A percentile compares a stretch with the other conserved stretches of the same genome.
Evolutionary conservation across 2,888 invertebrate species (phyloP).

Genomic region (Eristalis arbustorum): DNA sequence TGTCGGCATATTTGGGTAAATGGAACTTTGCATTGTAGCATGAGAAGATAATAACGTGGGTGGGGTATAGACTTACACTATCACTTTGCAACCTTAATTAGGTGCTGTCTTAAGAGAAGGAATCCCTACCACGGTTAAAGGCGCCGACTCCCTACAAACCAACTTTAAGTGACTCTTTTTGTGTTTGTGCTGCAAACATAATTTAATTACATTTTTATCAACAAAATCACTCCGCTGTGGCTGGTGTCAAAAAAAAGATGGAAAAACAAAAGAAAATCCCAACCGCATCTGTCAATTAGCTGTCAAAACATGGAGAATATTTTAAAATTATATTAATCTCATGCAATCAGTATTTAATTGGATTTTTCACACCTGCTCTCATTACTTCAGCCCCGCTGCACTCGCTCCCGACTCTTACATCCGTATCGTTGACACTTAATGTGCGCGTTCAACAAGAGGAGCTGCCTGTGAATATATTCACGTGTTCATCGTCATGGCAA

Average conservation of each 20-base stretch:
- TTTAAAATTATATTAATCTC: slow-evolving; percentile 67
- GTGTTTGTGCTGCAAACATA: neutral
- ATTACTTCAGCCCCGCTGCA: slow-evolving; percentile 37
- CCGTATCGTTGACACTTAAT: slow-evolving; percentile 53
- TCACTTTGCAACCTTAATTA: too few relatives aligned
- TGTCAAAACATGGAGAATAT: slow-evolving; percentile 53
- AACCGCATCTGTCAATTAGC: slow-evolving; percentile 35
- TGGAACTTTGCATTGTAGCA: too few relatives aligned
- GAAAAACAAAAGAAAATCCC: slow-evolving; percentile 3
- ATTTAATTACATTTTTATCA: neutral
- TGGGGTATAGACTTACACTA: too few relatives aligned
- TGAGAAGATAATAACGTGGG: too few relatives aligned
- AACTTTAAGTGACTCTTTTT: neutral
- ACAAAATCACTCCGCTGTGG: neutral
- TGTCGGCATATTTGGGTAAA: too few relatives aligned
- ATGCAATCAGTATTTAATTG: slow-evolving; percentile 63
- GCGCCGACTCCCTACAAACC: neutral
- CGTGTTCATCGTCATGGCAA: too few relatives aligned
- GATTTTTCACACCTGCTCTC: slow-evolving; percentile 66
- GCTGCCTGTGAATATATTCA: neutral
- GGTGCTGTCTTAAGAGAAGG: too few relatives aligned
- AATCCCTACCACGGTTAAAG: too few relatives aligned
- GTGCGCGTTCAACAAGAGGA: neutral
- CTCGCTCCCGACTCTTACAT: slow-evolving; percentile 13
- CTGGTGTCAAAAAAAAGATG: neutral